Evolutionary conservation across 2,888 invertebrate genomes (phyloP).

Genomic region (Odontocerum albicorne): DNA sequence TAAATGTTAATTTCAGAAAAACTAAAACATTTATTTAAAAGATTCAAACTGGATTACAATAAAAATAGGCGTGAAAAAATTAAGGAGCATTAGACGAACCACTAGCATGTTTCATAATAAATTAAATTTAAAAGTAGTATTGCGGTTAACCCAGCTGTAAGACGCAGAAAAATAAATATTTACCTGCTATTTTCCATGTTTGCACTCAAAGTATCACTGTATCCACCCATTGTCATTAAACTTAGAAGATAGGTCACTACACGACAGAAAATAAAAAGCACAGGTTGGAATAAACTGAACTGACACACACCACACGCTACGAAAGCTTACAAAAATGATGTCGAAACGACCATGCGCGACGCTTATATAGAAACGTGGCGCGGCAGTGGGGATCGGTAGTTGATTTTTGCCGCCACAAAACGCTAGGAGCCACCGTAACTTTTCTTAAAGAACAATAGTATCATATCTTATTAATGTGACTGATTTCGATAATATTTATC

Average conservation of each 20-base stretch:
- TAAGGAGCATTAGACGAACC: no score
- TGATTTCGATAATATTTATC: neutral
- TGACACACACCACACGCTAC: conserved; percentile 14
- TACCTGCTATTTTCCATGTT: conserved; percentile 58
- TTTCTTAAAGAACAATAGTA: conserved; percentile 5
- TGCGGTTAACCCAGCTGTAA: no score
- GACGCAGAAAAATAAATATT: no score
- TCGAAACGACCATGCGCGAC: conserved; percentile 23
- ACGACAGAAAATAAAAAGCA: conserved; percentile 27
- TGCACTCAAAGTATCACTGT: conserved; percentile 35
- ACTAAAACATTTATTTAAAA: no score
- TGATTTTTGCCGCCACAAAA: conserved; percentile 10
- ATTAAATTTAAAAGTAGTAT: no score
- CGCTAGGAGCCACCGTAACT: conserved; percentile 4
- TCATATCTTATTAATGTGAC: neutral
- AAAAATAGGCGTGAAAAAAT: no score
- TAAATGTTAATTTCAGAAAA: no score
- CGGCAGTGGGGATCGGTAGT: conserved; percentile 18
- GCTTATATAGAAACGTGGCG: conserved; percentile 23
- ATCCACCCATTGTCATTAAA: conserved; percentile 32
- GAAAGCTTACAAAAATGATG: conserved; percentile 23
- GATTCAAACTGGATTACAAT: no score
- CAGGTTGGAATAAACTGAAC: conserved; percentile 13
- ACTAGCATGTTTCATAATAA: no score
- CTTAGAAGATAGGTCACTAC: conserved; percentile 27